Evolutionary conservation across 1,140 invertebrate species (phyloP).

Genomic region (Lordiphosa stackelbergi): DNA sequence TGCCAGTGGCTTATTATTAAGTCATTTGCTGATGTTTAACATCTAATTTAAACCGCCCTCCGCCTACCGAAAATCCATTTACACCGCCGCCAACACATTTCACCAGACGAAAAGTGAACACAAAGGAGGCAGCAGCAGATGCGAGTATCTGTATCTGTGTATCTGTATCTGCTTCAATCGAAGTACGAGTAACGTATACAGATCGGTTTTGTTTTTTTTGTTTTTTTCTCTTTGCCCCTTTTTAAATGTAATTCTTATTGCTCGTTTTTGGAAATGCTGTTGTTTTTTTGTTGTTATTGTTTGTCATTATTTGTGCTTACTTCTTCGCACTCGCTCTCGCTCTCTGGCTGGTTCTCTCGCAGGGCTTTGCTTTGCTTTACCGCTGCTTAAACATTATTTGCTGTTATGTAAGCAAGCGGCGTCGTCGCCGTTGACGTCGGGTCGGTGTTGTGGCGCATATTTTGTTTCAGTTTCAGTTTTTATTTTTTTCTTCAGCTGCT

Average conservation of each 20-base stretch:
- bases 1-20: conserved; percentile 34
- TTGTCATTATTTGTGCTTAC: conserved; percentile 62
- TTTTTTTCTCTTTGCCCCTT: conserved; percentile 49
- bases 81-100: conserved; percentile 28
- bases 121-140: conserved; percentile 9
- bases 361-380: conserved; percentile 59
- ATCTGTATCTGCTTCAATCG: conserved; percentile 40
- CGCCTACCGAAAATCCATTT: conserved; percentile 16
- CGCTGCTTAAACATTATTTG: conserved; percentile 73
- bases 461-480: conserved; percentile 54
- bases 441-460: conserved; percentile 43
- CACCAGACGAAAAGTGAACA: conserved; percentile 42
- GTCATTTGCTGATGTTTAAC: conserved; percentile 49
- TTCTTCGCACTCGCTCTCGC: conserved; percentile 31
- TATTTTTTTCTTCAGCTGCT: conserved; percentile 26
- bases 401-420: conserved; percentile 68
- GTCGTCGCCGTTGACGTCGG: conserved; percentile 4
- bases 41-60: conserved; percentile 33
- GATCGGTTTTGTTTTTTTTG: conserved; percentile 26
- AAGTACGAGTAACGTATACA: conserved; percentile 38
- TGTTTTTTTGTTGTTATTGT: conserved; percentile 53
- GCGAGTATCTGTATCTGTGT: conserved; percentile 32
- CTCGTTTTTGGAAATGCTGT: conserved; percentile 29
- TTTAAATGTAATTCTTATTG: conserved; percentile 56
- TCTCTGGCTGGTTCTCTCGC: conserved; percentile 9